Evolutionary conservation across 2,888 invertebrate genomes (phyloP), one percentile per base, ranked within the genome.

Genomic region (Oscheius sp.): DNA sequence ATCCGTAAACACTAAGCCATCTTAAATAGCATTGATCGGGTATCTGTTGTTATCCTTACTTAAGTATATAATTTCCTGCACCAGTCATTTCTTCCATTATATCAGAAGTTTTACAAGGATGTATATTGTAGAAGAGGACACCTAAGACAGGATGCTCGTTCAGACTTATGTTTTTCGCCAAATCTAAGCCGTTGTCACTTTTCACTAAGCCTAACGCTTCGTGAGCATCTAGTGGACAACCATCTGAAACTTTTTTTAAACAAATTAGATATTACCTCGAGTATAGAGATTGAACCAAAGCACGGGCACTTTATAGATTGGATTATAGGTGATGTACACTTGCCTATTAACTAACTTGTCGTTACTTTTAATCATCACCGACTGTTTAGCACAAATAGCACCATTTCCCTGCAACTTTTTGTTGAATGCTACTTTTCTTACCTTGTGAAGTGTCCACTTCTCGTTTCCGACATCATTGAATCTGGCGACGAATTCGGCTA

Each of bases 61-160:
- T 75, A 22, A 63, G 33, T 22, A 78, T 71, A 51, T 74, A 79
- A 70, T 79, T 76, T 20, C 68, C 71, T 17, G 66, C 64, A 2
- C 65, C 67, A 14, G 66, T 70, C 45, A 80, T 44, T 54, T 77
- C 75, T 14, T 69, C 63, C 78, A 82, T 75, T 5, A 82, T 50
- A 22, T 73, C 67, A 17, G 70, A 59, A 1, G 81, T 82, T 41
- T 75, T 71, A 67, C 83, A 83, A 2, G 83, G 83, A 68, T 83
- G 83, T 12, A 83, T 67, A 63, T 83, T 81, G 63, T 77, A 83
- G 71, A 79, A 83, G 28, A 82, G 74, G 26, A 81, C 72, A n/a
- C 83, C 83, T 51, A 74, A 57, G 64, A 73, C 57, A 20, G 67
- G 67, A 38, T 67, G 67, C 28, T 67, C 67, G 38, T 67, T 67